Conservation (phyloP, 1,140 invertebrate species). For the Hycleus cichorii region DNA sequence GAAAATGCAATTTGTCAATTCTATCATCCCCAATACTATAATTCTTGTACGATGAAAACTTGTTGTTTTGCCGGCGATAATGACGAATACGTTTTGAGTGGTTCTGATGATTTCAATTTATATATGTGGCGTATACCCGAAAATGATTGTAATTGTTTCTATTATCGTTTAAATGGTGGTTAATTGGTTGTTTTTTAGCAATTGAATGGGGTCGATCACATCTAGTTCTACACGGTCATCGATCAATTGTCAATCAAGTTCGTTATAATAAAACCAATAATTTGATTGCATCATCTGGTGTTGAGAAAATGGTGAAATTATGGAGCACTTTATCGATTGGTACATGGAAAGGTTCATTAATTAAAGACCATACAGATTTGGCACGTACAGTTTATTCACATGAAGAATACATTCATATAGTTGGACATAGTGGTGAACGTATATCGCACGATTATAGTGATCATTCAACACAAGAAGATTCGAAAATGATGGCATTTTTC, state of each 20-base stretch:
- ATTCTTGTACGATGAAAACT: slow-evolving; percentile 96
- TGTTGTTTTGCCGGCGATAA: slow-evolving; percentile 87
- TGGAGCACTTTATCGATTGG: slow-evolving; percentile 70
- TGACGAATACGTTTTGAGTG: slow-evolving; percentile 85
- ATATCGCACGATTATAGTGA: slow-evolving; percentile 74
- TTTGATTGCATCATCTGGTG: slow-evolving; percentile 86
- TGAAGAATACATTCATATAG: slow-evolving; percentile 77
- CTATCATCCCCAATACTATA: slow-evolving; percentile 87
- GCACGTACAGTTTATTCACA: slow-evolving; percentile 75
- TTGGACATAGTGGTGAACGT: slow-evolving; percentile 69
- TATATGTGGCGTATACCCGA: slow-evolving; percentile 89
- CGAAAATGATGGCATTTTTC: slow-evolving; percentile 94
- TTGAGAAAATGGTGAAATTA: slow-evolving; percentile 91
- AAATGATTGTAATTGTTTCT: slow-evolving; percentile 45
- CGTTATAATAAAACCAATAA: slow-evolving; percentile 79
- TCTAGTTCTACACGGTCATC: slow-evolving; percentile 78
- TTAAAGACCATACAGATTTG: slow-evolving; percentile 51
- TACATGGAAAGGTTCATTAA: slow-evolving; percentile 49
- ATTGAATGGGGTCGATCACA: slow-evolving; percentile 54
- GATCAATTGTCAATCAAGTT: slow-evolving; percentile 95
- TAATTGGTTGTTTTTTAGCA: slow-evolving; percentile 18
- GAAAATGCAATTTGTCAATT: slow-evolving; percentile 71
- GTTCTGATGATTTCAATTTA: slow-evolving; percentile 91
- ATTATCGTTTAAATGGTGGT: background rate
- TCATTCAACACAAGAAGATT: slow-evolving; percentile 81